Percentiles rank a stretch among this genome's conserved stretches.
Evolutionary conservation across 2,797 vertebrate species (phyloP).

Genomic region (Tapirus indicus): DNA sequence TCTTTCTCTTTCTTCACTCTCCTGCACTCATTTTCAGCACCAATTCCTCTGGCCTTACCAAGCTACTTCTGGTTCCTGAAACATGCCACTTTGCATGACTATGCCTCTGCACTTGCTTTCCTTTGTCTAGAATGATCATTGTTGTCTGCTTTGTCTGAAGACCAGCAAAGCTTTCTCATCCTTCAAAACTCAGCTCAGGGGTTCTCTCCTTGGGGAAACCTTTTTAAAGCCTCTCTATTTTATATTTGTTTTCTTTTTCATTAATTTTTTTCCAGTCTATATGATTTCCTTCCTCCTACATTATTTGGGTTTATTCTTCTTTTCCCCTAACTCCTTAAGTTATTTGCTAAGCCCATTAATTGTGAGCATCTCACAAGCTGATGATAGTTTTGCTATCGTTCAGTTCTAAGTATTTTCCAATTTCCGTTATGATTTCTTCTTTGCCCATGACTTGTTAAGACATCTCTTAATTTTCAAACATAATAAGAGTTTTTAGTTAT

Average conservation of each 20-base stretch:
- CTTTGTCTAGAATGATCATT: too few relatives aligned
- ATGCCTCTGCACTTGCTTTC: too few relatives aligned
- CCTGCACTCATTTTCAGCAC: too few relatives aligned
- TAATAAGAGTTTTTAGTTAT: not conserved
- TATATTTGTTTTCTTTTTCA: not conserved
- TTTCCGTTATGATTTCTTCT: not conserved
- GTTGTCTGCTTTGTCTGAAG: too few relatives aligned
- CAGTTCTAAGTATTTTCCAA: not conserved
- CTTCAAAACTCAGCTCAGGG: too few relatives aligned
- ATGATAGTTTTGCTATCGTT: not conserved
- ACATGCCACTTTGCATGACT: too few relatives aligned
- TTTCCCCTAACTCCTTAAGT: not conserved
- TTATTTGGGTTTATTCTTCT: not conserved
- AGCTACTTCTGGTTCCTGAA: too few relatives aligned
- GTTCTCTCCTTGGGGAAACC: too few relatives aligned
- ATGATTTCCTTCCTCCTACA: not conserved
- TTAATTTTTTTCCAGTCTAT: not conserved
- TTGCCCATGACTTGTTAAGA: not conserved
- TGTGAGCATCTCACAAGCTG: not conserved
- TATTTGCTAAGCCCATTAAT: not conserved
- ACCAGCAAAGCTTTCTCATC: too few relatives aligned
- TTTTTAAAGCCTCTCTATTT: not conserved
- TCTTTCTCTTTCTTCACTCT: not conserved
- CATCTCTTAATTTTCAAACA: not conserved
- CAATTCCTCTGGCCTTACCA: too few relatives aligned